Evolutionary conservation across 2,113 vertebrate species (phyloP).

Genomic region (Paramisgurnus dabryanus): DNA sequence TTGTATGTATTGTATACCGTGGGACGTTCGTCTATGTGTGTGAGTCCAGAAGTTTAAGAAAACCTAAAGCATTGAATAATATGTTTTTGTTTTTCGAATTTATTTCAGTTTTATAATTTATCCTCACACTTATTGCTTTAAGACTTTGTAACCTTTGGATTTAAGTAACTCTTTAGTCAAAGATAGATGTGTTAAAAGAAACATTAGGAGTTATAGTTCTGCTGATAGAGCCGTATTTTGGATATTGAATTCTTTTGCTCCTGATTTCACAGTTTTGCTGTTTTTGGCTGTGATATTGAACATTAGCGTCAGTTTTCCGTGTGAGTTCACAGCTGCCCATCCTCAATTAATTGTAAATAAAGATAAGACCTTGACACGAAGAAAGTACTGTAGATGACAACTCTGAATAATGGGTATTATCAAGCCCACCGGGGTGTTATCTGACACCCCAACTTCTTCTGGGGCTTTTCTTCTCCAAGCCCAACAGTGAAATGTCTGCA

Average conservation of each 20-base stretch:
- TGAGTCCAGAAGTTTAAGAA: too few relatives aligned
- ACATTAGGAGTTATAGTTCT: neutral
- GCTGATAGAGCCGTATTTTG: neutral
- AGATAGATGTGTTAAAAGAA: conserved; percentile 12
- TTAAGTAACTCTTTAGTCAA: neutral
- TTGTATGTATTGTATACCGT: too few relatives aligned
- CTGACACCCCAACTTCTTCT: conserved; percentile 43
- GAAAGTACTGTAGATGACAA: conserved; percentile 27
- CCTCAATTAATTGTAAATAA: conserved; percentile 33
- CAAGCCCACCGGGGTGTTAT: conserved; percentile 29
- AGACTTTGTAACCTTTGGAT: neutral
- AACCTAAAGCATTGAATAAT: too few relatives aligned
- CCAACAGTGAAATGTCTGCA: neutral
- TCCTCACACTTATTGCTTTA: neutral
- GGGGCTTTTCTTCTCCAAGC: conserved; percentile 30
- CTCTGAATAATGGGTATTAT: conserved; percentile 23
- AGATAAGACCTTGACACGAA: conserved; percentile 36
- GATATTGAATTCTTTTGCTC: neutral
- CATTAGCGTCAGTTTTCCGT: conserved; percentile 30
- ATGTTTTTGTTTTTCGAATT: too few relatives aligned
- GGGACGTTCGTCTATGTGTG: too few relatives aligned
- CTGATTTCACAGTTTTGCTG: conserved; percentile 18
- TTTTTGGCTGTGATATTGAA: conserved; percentile 28
- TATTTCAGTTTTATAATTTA: too few relatives aligned
- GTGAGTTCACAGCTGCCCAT: conserved; percentile 40